Percentiles rank a stretch among this genome's conserved stretches.
Conservation (phyloP, 2,888 invertebrate species). For the Cheilosia scutellata region DNA sequence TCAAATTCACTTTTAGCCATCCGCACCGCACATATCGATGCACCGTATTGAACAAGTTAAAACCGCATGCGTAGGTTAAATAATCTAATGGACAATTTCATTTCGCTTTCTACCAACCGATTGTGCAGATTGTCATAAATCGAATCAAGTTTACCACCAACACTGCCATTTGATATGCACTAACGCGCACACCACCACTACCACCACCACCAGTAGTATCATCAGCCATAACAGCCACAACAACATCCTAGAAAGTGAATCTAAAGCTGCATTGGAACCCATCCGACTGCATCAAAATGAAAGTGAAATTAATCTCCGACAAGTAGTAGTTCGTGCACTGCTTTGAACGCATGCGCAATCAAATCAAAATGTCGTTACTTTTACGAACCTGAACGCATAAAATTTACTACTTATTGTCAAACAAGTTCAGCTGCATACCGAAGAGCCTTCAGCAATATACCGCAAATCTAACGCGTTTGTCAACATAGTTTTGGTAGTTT, state of each 20-base stretch:
- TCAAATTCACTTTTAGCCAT: conserved; percentile 24
- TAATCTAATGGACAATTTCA: conserved; percentile 69
- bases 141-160: conserved; percentile 72
- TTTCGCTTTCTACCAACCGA: conserved; percentile 63
- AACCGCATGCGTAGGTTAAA: conserved; percentile 67
- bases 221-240: conserved; percentile 44
- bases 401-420: conserved; percentile 30
- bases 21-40: background rate
- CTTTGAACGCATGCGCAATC: conserved; percentile 23
- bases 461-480: background rate
- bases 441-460: background rate
- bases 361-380: conserved; percentile 40
- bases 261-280: conserved; percentile 72
- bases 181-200: background rate
- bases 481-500: background rate
- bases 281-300: conserved; percentile 75
- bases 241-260: conserved; percentile 76
- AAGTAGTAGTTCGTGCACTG: conserved; percentile 10
- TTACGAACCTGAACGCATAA: conserved; percentile 38
- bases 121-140: conserved; percentile 54
- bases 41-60: conserved; percentile 33
- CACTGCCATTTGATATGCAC: conserved; percentile 58
- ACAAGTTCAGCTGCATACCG: conserved; percentile 18
- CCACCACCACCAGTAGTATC: background rate
- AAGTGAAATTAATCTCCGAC: conserved; percentile 71